Evolutionary conservation across 2,888 invertebrate species (phyloP).

Genomic region (Chalcosyrphus nemorum): DNA sequence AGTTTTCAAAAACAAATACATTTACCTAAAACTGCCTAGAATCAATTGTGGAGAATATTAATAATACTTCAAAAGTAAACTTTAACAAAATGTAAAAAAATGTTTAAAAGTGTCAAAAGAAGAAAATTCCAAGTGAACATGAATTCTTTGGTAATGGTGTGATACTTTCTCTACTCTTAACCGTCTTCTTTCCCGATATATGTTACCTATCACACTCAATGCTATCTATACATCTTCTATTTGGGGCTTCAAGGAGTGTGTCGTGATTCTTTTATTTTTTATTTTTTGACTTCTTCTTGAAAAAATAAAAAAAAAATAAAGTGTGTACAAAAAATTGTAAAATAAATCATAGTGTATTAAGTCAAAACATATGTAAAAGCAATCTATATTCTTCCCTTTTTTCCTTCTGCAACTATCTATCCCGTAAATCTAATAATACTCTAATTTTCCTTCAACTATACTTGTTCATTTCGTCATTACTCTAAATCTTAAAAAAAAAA

Average conservation of each 20-base stretch:
- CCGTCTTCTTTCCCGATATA: conserved; percentile 25
- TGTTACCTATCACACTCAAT: conserved; percentile 20
- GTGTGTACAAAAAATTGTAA: conserved; percentile 19
- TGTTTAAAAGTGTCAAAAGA: conserved; percentile 65
- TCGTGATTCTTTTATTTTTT: neutral
- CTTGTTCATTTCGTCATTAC: neutral
- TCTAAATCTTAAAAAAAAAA: neutral
- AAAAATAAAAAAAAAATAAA: neutral
- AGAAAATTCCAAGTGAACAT: conserved; percentile 43
- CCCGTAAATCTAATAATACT: neutral
- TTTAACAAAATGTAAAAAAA: conserved; percentile 35
- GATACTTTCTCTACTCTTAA: conserved; percentile 19
- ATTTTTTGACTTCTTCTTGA: neutral
- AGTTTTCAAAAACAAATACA: conserved; percentile 25
- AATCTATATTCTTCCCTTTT: conserved; percentile 48
- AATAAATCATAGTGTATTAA: conserved; percentile 25
- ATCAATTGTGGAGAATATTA: neutral
- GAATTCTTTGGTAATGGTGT: conserved; percentile 43
- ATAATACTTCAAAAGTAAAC: conserved; percentile 10
- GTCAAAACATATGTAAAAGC: conserved; percentile 8
- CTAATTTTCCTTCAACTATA: neutral
- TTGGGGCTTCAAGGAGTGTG: neutral
- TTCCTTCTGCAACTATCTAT: conserved; percentile 3
- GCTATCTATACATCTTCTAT: neutral
- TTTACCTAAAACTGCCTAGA: conserved; percentile 19